phyloP scores from a whole-genome alignment of 2,888 invertebrate species.

The Prenolepis imparis region DNA sequence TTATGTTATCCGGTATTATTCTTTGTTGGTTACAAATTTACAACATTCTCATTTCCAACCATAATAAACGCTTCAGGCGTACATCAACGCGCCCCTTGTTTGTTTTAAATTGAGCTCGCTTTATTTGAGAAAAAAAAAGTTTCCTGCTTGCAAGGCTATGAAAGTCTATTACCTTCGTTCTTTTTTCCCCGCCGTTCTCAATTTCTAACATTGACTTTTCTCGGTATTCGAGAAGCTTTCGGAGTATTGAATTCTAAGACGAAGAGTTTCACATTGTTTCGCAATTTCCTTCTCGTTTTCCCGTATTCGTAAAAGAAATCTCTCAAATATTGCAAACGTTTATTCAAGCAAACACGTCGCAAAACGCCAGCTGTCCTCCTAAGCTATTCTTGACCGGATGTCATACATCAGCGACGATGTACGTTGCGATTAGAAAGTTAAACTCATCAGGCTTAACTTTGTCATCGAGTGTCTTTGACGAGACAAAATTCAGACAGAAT shows the following conservation, averaged over 20 bases:
- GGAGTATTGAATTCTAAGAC: slow-evolving; percentile 59
- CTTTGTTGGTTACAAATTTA: slow-evolving; percentile 30
- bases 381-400: neutral
- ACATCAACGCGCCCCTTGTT: slow-evolving; percentile 46
- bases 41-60: slow-evolving; percentile 16
- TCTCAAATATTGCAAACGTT: slow-evolving; percentile 47
- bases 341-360: slow-evolving; percentile 7
- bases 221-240: slow-evolving; percentile 52
- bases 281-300: slow-evolving; percentile 45
- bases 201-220: slow-evolving; percentile 57
- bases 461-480: neutral
- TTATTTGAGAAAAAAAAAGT: slow-evolving; percentile 64
- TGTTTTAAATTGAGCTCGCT: slow-evolving; percentile 56
- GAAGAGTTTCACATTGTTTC: slow-evolving; percentile 66
- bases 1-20: neutral
- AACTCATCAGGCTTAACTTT: neutral
- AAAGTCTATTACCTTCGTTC: slow-evolving; percentile 69
- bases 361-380: neutral
- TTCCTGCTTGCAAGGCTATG: slow-evolving; percentile 66
- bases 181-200: slow-evolving; percentile 46
- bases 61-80: slow-evolving; percentile 13
- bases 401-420: neutral
- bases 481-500: neutral
- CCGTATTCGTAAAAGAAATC: slow-evolving; percentile 54
- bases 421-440: slow-evolving; percentile 11